Evolutionary conservation across 2,888 invertebrate genomes (phyloP), one percentile per base, ranked within the genome.

Genomic region (Portevinia maculata): DNA sequence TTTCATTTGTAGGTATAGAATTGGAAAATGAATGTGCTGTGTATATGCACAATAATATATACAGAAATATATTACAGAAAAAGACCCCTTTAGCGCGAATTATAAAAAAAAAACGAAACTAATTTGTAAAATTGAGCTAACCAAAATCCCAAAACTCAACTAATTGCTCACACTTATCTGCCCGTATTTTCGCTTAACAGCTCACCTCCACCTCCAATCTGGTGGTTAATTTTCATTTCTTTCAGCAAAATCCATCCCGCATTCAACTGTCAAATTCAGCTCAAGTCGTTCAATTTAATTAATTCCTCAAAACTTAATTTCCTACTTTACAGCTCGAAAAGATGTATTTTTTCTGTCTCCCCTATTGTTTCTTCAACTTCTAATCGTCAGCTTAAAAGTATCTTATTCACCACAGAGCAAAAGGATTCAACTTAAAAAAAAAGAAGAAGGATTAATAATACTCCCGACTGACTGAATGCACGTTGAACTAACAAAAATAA

Each of bases 181-280:
- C n/a, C n/a, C n/a, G n/a, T n/a, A n/a, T n/a, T n/a, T n/a, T n/a
- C n/a, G n/a, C n/a, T n/a, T n/a, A n/a, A n/a, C n/a, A n/a, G n/a
- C n/a, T n/a, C n/a, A n/a, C n/a, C n/a, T n/a, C n/a, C n/a, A n/a
- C n/a, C n/a, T n/a, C n/a, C n/a, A n/a, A n/a, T n/a, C n/a, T n/a
- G n/a, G 52, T 6, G 1, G 1, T 32, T 32, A 17, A 44, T 34
- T 41, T 21, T 21, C 11, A 32, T 19, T 19, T 15, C 17, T n/a
- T 24, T 21, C 19, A 41, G 34, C 21, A 8, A 50, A 62, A 34
- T 8, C 41, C 52, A 30, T 48, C 74, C 74, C 64, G 57, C 50
- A 69, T 70, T 46, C 15, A 65, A 39, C 15, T 79, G 73, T 67
- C 79, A 79, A 73, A 79, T 73, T 73, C 67, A 52, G 60, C 48